phyloP scores from a whole-genome alignment of 1,140 invertebrate genomes.

The Caenorhabditis elegans region DNA sequence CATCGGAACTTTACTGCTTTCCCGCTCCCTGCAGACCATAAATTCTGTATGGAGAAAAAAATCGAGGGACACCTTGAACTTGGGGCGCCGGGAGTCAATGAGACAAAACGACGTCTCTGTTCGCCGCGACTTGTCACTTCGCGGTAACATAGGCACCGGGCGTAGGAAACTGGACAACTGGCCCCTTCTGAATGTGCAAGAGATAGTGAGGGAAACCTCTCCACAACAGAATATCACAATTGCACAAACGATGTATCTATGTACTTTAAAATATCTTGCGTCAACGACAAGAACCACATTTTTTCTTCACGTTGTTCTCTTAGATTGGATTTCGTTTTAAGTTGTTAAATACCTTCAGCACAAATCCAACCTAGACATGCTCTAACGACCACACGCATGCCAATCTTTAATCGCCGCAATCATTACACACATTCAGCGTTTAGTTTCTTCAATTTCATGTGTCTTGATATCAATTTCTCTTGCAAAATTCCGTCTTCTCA shows the following conservation, averaged over 20 bases:
- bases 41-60: not conserved
- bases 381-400: not conserved
- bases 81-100: not conserved
- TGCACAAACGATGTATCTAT: conserved; percentile 31
- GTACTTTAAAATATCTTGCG: conserved; percentile 24
- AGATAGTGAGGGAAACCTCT: conserved; percentile 9
- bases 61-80: not conserved
- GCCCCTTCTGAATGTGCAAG: conserved; percentile 16
- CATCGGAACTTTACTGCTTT: conserved; percentile 7
- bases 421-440: not conserved
- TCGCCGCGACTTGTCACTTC: conserved; percentile 28
- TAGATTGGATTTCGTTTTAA: not conserved
- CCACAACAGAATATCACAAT: conserved; percentile 25
- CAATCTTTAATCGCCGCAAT: not conserved
- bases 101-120: conserved; percentile 9
- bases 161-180: conserved; percentile 3
- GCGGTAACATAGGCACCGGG: not conserved
- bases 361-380: not conserved
- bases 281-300: conserved; percentile 10
- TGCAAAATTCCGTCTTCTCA: not conserved
- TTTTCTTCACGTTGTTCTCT: not conserved
- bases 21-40: not conserved
- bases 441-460: conserved; percentile 6
- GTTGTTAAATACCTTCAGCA: not conserved
- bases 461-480: conserved; percentile 6